Percentiles rank a stretch among this genome's conserved stretches.
Evolutionary conservation across 2,888 invertebrate species (phyloP).

Genomic region (Branchellion lobata): DNA sequence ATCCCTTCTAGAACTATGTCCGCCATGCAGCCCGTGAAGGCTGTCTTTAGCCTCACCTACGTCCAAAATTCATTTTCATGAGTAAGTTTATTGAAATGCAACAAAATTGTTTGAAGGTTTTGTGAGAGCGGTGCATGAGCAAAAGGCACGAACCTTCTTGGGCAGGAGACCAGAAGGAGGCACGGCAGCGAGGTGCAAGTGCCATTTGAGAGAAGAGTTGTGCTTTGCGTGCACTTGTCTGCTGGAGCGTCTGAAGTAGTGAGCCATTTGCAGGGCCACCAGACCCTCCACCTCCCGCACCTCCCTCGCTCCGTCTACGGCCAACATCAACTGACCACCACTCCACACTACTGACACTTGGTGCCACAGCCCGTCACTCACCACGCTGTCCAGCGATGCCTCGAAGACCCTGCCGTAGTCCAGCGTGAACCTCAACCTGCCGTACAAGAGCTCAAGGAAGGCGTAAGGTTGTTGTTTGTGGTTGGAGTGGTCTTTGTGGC

Average conservation of each 20-base stretch:
- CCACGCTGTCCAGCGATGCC: background rate
- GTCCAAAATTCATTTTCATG: background rate
- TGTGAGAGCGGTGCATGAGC: background rate
- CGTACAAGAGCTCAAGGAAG: background rate
- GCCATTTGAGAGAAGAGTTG: conserved; percentile 1
- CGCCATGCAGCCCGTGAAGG: conserved; percentile 38
- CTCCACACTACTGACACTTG: conserved; percentile 35
- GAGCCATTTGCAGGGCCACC: background rate
- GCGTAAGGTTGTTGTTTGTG: background rate
- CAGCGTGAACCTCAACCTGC: background rate
- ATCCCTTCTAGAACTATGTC: conserved; percentile 25
- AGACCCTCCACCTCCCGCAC: background rate
- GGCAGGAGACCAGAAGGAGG: background rate
- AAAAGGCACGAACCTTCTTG: conserved; percentile 15
- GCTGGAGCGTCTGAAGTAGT: background rate
- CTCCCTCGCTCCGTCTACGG: conserved; percentile 8
- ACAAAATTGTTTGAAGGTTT: too few relatives aligned
- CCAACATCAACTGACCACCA: conserved; percentile 2
- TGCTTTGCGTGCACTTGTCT: background rate
- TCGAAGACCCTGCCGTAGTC: background rate
- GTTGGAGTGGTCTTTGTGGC: too few relatives aligned
- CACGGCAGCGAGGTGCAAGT: conserved; percentile 1
- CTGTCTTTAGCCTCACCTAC: conserved; percentile 13
- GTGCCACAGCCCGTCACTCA: conserved; percentile 39
- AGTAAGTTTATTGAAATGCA: background rate